A percentile compares a stretch with the other conserved stretches of the same genome.
phyloP scores from a whole-genome alignment of 1,140 invertebrate genomes.

The Drosophila oshimai region DNA sequence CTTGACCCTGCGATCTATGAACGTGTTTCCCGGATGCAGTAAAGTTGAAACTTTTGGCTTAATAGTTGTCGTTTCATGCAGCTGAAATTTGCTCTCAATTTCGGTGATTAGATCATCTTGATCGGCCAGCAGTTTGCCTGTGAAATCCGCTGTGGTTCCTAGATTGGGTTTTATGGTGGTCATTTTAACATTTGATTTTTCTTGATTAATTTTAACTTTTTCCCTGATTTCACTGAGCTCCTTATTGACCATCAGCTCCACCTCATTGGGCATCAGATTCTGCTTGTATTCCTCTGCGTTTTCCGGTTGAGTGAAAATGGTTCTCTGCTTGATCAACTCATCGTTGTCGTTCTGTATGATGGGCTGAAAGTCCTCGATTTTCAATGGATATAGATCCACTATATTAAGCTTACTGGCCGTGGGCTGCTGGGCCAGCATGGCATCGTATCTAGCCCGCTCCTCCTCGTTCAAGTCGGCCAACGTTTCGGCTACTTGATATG shows the following conservation, averaged over 20 bases:
- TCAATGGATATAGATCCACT: conserved; percentile 73
- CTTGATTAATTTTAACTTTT: conserved; percentile 5
- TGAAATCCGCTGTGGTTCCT: conserved; percentile 59
- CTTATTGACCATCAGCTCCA: conserved; percentile 37
- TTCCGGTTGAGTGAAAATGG: conserved; percentile 56
- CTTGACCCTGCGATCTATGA: conserved; percentile 77
- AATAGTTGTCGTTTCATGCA: conserved; percentile 56
- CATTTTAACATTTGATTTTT: conserved; percentile 4
- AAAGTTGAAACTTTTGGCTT: background rate
- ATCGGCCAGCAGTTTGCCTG: conserved; percentile 70
- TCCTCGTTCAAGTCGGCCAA: conserved; percentile 68
- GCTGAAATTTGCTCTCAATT: conserved; percentile 77
- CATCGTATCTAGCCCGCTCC: conserved; percentile 52
- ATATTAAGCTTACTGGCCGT: conserved; percentile 71
- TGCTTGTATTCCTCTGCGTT: conserved; percentile 61
- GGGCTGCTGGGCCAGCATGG: conserved; percentile 58
- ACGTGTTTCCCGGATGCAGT: conserved; percentile 42
- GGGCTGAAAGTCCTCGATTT: conserved; percentile 74
- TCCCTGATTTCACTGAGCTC: background rate
- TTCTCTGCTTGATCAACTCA: conserved; percentile 46
- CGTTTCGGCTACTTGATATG: conserved; percentile 69
- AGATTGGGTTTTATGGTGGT: conserved; percentile 9
- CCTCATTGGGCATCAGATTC: conserved; percentile 78
- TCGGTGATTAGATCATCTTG: conserved; percentile 79
- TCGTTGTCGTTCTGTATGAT: conserved; percentile 59